A percentile compares a stretch with the other conserved stretches of the same genome.
Evolutionary conservation across 2,797 vertebrate genomes (phyloP).

Genomic region (Neoniphon sammara): DNA sequence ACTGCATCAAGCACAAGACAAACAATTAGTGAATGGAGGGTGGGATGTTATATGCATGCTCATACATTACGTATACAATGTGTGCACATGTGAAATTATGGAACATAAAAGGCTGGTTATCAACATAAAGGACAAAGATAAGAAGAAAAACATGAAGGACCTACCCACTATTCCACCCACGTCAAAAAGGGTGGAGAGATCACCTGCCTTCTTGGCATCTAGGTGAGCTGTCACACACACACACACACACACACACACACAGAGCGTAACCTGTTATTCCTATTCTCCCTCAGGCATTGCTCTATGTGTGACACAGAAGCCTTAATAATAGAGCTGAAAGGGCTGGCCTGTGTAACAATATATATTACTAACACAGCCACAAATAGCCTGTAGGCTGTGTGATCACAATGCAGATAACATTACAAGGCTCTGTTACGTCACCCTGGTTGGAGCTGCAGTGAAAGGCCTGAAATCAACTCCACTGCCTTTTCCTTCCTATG

Average conservation of each 20-base stretch:
- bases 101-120: background rate
- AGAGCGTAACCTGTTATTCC: background rate
- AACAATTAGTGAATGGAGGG: background rate
- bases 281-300: background rate
- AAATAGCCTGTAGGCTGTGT: background rate
- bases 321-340: background rate
- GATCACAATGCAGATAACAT: background rate
- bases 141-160: constrained; percentile 31
- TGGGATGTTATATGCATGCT: background rate
- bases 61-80: background rate
- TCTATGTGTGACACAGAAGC: background rate
- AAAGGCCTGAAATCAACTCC: too few relatives aligned
- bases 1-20: too few relatives aligned
- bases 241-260: constrained; percentile 12
- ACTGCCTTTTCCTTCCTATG: too few relatives aligned
- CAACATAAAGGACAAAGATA: background rate
- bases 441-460: too few relatives aligned
- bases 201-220: constrained; percentile 88
- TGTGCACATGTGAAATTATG: background rate
- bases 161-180: constrained; percentile 94
- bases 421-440: background rate
- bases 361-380: background rate
- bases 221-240: constrained; percentile 86
- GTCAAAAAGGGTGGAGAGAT: constrained; percentile 95
- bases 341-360: background rate